Evolutionary conservation across 1,140 invertebrate genomes (phyloP).

Genomic region (Drosophila seguyi): DNA sequence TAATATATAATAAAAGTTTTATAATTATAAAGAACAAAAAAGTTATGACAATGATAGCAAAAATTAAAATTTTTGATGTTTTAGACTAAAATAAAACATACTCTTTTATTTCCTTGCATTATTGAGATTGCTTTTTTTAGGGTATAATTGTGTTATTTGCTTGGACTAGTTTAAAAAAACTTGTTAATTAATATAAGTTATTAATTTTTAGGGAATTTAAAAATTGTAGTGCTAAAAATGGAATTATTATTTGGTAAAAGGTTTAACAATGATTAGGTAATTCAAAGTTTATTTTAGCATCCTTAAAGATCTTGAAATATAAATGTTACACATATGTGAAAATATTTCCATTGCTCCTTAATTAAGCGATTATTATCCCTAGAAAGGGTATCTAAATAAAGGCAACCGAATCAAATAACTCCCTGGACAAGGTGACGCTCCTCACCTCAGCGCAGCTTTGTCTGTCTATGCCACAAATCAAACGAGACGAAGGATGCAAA

Average conservation of each 20-base stretch:
- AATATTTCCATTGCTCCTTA: not conserved
- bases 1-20: too few species aligned
- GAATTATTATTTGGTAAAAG: not conserved
- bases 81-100: too few species aligned
- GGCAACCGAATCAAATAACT: conserved; percentile 63
- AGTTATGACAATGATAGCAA: too few species aligned
- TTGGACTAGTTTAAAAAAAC: not conserved
- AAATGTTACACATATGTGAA: not conserved
- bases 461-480: conserved; percentile 80
- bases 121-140: too few species aligned
- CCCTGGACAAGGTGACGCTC: conserved; percentile 28
- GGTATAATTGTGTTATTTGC: too few species aligned
- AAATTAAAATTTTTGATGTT: too few species aligned
- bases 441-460: conserved; percentile 37
- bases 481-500: conserved; percentile 62
- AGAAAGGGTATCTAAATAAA: conserved; percentile 28
- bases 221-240: not conserved
- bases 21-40: too few species aligned
- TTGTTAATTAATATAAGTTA: not conserved
- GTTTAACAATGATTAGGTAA: too few species aligned
- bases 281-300: too few species aligned
- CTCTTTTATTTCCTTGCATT: too few species aligned
- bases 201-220: not conserved
- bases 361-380: not conserved
- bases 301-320: too few species aligned